These are phyloP conservation scores for Pycnomerus fuliginosus DNA, from an alignment of 2,888 invertebrate species.

Conservation along the genomic window DNA sequence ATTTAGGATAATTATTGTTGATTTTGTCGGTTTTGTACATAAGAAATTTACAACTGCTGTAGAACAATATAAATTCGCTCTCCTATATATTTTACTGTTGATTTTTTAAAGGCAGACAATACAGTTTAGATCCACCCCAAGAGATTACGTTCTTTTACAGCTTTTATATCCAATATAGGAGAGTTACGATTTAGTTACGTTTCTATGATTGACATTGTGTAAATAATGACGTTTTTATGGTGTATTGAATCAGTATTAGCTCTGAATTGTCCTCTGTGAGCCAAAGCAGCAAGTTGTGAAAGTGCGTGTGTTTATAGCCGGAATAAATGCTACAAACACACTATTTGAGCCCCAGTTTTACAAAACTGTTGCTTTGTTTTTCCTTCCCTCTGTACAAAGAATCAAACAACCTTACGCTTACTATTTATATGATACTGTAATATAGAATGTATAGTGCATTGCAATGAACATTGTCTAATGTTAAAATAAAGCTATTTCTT, in stretches of 20 bases:
- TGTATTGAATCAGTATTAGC: conserved; percentile 23
- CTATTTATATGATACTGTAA: conserved; percentile 41
- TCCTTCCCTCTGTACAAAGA: conserved; percentile 35
- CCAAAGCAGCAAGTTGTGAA: conserved; percentile 30
- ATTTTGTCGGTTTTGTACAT: conserved; percentile 15
- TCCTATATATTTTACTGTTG: too few relatives aligned
- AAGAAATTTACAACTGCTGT: conserved; percentile 20
- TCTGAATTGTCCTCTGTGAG: conserved; percentile 18
- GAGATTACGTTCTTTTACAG: too few relatives aligned
- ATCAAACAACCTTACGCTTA: conserved; percentile 49
- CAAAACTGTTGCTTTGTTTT: conserved; percentile 32
- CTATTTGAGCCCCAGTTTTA: conserved; percentile 37
- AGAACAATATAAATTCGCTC: conserved; percentile 28
- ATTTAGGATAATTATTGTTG: conserved; percentile 16
- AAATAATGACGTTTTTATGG: conserved; percentile 15
- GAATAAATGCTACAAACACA: conserved; percentile 22
- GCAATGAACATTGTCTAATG: conserved; percentile 41
- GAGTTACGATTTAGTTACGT: too few relatives aligned
- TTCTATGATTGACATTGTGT: too few relatives aligned
- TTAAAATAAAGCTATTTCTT: conserved; percentile 50
- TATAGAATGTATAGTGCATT: conserved; percentile 37
- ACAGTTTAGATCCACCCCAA: too few relatives aligned
- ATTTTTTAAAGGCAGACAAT: too few relatives aligned
- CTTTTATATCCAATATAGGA: too few relatives aligned
- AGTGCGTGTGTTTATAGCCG: conserved; percentile 28